These are phyloP conservation scores for Dromas ardeola DNA, from an alignment of 2,113 vertebrate species.

Conservation along the genomic window DNA sequence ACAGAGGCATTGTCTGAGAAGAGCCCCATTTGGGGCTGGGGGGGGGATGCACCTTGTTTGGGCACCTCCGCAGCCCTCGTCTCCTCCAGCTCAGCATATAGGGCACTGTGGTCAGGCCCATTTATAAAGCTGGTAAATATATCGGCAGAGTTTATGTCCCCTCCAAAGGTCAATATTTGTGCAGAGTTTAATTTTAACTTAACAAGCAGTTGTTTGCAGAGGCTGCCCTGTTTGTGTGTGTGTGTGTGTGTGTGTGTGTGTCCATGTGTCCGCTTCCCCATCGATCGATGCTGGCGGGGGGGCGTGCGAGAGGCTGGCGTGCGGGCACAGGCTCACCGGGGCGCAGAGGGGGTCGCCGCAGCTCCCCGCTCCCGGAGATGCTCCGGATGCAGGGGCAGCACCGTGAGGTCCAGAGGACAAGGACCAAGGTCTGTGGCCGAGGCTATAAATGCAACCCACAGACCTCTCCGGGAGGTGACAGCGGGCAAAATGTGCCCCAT, in stretches of 20 bases:
- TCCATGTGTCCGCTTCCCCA: neutral
- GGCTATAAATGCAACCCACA: slow-evolving; percentile 58
- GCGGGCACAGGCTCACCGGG: neutral
- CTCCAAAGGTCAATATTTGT: slow-evolving; percentile 88
- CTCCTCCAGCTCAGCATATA: slow-evolving; percentile 57
- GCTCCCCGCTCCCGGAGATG: neutral
- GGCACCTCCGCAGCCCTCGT: slow-evolving; percentile 17
- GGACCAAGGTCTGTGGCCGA: neutral
- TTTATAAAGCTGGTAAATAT: slow-evolving; percentile 85
- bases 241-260: neutral
- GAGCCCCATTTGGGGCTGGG: neutral
- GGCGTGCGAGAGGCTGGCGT: neutral
- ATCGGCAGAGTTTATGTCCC: slow-evolving; percentile 76
- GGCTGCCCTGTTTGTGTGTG: slow-evolving; percentile 65
- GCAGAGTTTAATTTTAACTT: slow-evolving; percentile 87
- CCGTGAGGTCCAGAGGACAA: neutral
- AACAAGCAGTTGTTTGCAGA: slow-evolving; percentile 83
- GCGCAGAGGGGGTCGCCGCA: neutral
- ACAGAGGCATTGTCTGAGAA: neutral
- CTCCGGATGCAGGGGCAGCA: neutral
- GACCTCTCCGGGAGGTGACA: slow-evolving; percentile 21
- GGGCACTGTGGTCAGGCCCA: slow-evolving; percentile 80
- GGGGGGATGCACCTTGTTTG: neutral
- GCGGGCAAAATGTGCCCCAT: neutral
- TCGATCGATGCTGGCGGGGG: neutral